Evolutionary conservation across 1,140 invertebrate species (phyloP), one percentile per base, ranked within the genome.

Genomic region (Yoshiicerus persimilis): DNA sequence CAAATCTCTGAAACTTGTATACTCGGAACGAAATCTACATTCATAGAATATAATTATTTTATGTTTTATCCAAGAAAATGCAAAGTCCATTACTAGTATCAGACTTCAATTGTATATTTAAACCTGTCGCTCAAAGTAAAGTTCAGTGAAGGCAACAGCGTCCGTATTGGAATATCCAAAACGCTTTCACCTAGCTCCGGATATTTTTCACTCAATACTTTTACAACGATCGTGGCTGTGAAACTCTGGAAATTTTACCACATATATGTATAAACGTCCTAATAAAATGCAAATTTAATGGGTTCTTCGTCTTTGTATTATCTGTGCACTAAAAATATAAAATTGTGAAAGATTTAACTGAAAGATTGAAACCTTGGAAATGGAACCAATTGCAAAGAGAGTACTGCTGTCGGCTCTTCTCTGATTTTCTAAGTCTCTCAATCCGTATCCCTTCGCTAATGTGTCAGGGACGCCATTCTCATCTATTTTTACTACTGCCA

Each of bases 181-280:
- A 70, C 88, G 30, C 20, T n/a, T 64, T 83, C 86, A n/a, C 86
- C 86, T 11, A 89, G 23, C 8, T 87, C 38, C 2, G 88, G 88
- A 70, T 39, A 89, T 36, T 16, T 41, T 75, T 84, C 80, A 34
- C 30, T 41, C 16, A 87, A 84, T 1, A 47, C 38, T 87, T 85
- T 84, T 0, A 75, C 75, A 27, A 87, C 36, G 1, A 89, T 11
- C 20, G 30, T n/a, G 4, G 75, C 41, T 27, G 86, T 84, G 13
- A 89, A 87, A 36, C 34, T 86, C 88, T 88, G 70, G 13, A 34
- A 27, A n/a, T n/a, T n/a, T n/a, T n/a, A n/a, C n/a, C n/a, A n/a
- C n/a, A n/a, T n/a, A n/a, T n/a, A n/a, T n/a, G n/a, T n/a, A n/a
- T n/a, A n/a, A n/a, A n/a, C n/a, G n/a, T n/a, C n/a, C n/a, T n/a